Base-by-base conservation (phyloP, 2,113 vertebrate species). In the Perca flavescens region DNA sequence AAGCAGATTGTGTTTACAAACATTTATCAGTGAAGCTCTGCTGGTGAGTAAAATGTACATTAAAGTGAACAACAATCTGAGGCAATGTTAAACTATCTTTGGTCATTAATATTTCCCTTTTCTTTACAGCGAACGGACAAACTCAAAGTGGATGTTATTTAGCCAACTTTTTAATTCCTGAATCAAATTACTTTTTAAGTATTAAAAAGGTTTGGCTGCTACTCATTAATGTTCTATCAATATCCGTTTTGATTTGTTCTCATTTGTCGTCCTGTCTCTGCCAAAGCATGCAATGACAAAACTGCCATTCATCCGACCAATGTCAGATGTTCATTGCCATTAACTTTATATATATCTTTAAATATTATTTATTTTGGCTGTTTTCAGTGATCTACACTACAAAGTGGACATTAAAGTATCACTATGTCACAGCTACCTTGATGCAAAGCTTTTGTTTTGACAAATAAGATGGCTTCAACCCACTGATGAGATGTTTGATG, bases 1-100 rank as follows among this genome's bases (percentile, higher is more conserved):
- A 67, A 56, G 54, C 77, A 70, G 67, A n/a, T 71, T 65, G 58
- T 74, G 74, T 86, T 79, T 17, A 54, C 54, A 47, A 57, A 61
- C 36, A 77, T 87, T 53, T 65, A 22, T 81, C 66, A 82, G 17
- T 54, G 53, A 53, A 17, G 43, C 43, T 88, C 53, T 84, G 54
- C 76, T 77, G 67, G 66, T 77, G 78, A 71, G 64, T 66, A 53
- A 65, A 57, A 34, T 61, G 46, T 86, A 77, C 21, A 54, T 70
- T 61, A 6, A 56, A 52, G 75, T 71, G 81, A 90, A 71, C 43
- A 57, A 70, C 60, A 10, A 64, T 77, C 73, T 52, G 65, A 83
- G 28, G 56, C 34, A 61, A 70, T 5, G 54, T 68, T 57, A 58
- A 52, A 73, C 65, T 19, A 7, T 75, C 65, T 86, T 79, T 86